phyloP scores from a whole-genome alignment of 2,888 invertebrate genomes.

The Laothoe populi region DNA sequence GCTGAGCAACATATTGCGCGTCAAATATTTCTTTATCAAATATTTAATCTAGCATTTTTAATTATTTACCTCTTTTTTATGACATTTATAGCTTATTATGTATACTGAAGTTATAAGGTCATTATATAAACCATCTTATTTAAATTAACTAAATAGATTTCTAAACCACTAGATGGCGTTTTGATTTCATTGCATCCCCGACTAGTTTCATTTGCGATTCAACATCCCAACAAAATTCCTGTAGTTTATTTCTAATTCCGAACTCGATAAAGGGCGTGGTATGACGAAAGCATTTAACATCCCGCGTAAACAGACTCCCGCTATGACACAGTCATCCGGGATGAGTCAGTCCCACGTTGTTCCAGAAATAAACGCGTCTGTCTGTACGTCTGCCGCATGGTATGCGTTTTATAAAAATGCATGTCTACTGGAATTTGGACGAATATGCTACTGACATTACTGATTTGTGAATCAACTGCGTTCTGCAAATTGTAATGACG shows the following conservation, averaged over 20 bases:
- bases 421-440: not conserved
- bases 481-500: too few species aligned
- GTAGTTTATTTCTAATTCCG: not conserved
- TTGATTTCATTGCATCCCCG: not conserved
- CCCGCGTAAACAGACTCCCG: constrained; percentile 12
- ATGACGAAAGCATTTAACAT: constrained; percentile 19
- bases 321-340: constrained; percentile 57
- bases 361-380: constrained; percentile 52
- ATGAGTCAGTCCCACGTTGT: constrained; percentile 53
- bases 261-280: constrained; percentile 7
- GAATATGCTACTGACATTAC: not conserved
- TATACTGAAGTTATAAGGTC: too few species aligned
- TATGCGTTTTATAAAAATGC: constrained; percentile 5
- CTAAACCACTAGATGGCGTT: not conserved
- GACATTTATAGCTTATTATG: too few species aligned
- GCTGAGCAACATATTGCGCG: too few species aligned
- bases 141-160: too few species aligned
- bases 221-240: not conserved
- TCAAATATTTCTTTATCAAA: too few species aligned
- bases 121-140: too few species aligned
- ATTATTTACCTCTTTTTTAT: too few species aligned
- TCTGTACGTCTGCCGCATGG: constrained; percentile 15
- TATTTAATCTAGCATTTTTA: too few species aligned
- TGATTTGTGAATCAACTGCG: too few species aligned
- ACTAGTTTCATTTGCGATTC: not conserved